Evolutionary conservation across 2,797 vertebrate species (phyloP), one percentile per base, ranked within the genome.

Genomic region (Botia almorhae): DNA sequence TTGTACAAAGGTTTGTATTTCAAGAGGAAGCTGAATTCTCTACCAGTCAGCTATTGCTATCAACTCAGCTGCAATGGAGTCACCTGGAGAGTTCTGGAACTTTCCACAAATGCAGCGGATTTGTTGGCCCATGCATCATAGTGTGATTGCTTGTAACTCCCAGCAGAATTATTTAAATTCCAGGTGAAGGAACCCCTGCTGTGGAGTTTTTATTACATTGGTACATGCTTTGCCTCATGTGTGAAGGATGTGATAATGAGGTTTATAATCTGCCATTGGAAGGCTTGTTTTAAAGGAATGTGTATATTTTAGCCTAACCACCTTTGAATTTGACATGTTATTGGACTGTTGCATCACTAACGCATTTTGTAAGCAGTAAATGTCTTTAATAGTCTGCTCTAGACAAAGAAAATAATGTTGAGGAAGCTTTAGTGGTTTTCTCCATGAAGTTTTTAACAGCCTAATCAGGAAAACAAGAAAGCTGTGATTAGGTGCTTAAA

Each of bases 371-470:
- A 43, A 74, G 55, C 12, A 64, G 36, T 48, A 69, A 26, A 69
- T 2, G 2, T 14, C 19, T 14, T 69, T 69, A 53, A 46, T 46
- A 12, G 6, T 64, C 17, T 10, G 23, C 43, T 16, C 60, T n/a
- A n/a, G 0, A 39, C 46, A 29, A 51, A 13, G 13, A 71, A 36
- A 75, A 36, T 50, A 48, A 69, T 17, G 16, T 8, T 23, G 79
- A 63, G 51, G 63, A 82, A 69, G 53, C 43, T 64, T 46, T n/a
- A 33, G 65, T 21, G 21, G 69, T n/a, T 53, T 77, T 56, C 19
- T 61, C 36, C 74, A 71, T 79, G 74, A 74, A 60, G 53, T 83
- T 81, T 77, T 85, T 81, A 86, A 80, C 78, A 67, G 67, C 58
- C 74, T 79, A 76, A 83, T 76, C 68, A 76, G 72, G 75, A 26